Evolutionary conservation across 2,888 invertebrate genomes (phyloP).

Genomic region (Lithodes maja): DNA sequence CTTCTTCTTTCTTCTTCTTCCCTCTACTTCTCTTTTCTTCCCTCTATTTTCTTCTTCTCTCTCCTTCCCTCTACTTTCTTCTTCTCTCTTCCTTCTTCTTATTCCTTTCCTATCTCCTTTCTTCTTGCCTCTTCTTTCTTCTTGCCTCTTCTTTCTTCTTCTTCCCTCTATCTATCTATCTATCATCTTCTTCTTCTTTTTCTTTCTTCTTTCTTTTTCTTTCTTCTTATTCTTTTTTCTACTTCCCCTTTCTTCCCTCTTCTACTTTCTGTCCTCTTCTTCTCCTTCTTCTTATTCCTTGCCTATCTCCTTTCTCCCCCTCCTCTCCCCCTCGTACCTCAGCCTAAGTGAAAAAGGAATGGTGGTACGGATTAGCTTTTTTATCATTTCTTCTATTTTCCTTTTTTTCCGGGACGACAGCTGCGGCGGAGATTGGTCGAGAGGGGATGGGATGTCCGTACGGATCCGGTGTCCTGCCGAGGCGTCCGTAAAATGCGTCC

Average conservation of each 20-base stretch:
- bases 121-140: background rate
- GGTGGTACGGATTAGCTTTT: background rate
- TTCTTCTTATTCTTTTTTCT: too few species aligned
- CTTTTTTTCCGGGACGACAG: background rate
- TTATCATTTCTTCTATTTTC: background rate
- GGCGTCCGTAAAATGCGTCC: background rate
- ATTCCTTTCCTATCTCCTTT: too few species aligned
- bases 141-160: too few species aligned
- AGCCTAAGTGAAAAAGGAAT: background rate
- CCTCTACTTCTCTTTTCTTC: background rate
- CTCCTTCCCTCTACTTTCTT: background rate
- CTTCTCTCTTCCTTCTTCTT: background rate
- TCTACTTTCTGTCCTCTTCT: background rate
- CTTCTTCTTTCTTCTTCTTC: background rate
- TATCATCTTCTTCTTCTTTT: background rate
- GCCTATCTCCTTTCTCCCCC: background rate
- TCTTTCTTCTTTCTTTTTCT: background rate
- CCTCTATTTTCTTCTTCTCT: background rate
- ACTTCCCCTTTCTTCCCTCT: background rate
- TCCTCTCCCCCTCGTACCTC: background rate
- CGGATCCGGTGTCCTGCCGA: background rate
- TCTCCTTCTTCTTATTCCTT: background rate
- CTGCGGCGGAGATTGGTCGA: background rate
- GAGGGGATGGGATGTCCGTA: background rate
- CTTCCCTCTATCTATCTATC: too few species aligned